Conservation (phyloP, 2,888 invertebrate genomes). For the Cephus pygmeus region DNA sequence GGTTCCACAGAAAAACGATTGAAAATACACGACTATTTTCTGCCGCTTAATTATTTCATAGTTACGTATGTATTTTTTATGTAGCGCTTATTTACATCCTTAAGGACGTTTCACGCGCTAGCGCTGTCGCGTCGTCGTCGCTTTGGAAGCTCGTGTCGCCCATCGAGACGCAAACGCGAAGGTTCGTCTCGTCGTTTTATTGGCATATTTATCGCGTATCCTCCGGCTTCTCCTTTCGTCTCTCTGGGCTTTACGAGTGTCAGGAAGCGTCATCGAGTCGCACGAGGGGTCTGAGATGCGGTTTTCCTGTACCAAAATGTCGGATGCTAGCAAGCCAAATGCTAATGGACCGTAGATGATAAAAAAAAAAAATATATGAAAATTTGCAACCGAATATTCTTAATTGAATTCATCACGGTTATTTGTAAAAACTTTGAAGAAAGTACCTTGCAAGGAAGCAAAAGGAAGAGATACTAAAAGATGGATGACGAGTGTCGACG, state of each 20-base stretch:
- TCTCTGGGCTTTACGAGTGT: background rate
- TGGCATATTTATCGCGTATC: background rate
- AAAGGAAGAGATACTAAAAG: background rate
- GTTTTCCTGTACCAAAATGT: background rate
- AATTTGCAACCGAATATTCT: background rate
- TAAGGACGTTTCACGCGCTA: background rate
- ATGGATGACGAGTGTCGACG: background rate
- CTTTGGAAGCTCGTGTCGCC: background rate
- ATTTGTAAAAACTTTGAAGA: no score
- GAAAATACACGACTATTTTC: background rate
- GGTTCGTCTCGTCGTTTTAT: background rate
- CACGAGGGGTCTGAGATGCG: background rate
- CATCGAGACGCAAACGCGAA: background rate
- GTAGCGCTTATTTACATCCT: constrained; percentile 3
- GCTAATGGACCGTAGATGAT: background rate
- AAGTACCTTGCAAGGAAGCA: no score
- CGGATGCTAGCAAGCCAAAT: background rate
- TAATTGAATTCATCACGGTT: background rate
- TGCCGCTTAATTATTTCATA: background rate
- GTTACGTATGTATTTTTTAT: constrained; percentile 1
- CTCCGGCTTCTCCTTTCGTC: background rate
- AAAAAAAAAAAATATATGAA: background rate
- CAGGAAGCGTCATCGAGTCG: background rate
- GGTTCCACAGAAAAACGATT: background rate
- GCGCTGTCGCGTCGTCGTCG: background rate